These are phyloP conservation scores for Xylophagus ater DNA, from an alignment of 2,888 invertebrate genomes.

Conservation along the genomic window DNA sequence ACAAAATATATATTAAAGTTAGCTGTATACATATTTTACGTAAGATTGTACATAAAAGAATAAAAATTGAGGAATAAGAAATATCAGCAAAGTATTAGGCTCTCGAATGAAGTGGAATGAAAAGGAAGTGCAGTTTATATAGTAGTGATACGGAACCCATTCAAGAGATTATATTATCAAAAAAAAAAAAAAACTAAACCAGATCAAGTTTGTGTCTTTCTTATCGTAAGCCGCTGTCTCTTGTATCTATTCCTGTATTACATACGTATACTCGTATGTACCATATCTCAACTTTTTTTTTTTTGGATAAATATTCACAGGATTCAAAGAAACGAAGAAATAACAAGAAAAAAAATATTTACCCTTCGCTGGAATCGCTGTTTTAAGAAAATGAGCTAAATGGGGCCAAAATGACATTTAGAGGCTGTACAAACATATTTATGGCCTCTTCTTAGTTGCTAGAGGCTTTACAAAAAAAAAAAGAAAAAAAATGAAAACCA, in stretches of 20 bases:
- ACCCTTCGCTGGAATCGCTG: conserved; percentile 10
- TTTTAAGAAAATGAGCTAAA: conserved; percentile 15
- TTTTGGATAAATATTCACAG: conserved; percentile 2
- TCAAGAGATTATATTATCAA: conserved; percentile 16
- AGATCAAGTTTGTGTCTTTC: conserved; percentile 16
- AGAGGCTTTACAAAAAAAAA: neutral
- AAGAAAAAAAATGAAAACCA: conserved; percentile 8
- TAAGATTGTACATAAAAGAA: neutral
- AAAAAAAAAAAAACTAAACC: conserved; percentile 18
- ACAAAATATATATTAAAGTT: too few species aligned
- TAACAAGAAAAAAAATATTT: conserved; percentile 4
- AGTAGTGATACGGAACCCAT: conserved; percentile 14
- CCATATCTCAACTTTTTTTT: conserved; percentile 4
- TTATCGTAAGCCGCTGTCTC: conserved; percentile 15
- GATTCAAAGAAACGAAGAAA: too few species aligned
- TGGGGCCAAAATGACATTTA: conserved; percentile 18
- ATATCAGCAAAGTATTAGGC: neutral
- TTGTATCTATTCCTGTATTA: conserved; percentile 4
- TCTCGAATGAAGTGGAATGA: neutral
- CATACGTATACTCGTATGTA: conserved; percentile 4
- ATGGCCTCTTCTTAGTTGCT: conserved; percentile 8
- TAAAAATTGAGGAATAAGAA: neutral
- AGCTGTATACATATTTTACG: too few species aligned
- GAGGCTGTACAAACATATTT: conserved; percentile 18
- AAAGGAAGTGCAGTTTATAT: conserved; percentile 7